Evolutionary conservation across 2,888 invertebrate genomes (phyloP).

Genomic region (Hecatera dysodea): DNA sequence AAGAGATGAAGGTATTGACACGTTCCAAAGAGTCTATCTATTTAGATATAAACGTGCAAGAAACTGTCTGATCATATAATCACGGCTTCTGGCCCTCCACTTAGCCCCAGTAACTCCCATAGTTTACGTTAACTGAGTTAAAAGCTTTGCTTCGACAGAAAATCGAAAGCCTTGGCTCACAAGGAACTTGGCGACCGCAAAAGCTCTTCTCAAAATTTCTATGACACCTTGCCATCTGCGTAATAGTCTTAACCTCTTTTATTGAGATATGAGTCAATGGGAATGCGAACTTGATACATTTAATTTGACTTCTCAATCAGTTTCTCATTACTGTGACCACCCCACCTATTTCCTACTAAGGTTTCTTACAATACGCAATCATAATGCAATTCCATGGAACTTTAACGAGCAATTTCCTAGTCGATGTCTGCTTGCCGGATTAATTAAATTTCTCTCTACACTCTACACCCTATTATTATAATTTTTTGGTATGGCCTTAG

Average conservation of each 20-base stretch:
- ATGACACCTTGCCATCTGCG: too few species aligned
- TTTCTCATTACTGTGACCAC: slow-evolving; percentile 37
- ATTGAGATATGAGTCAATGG: background rate
- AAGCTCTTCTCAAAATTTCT: too few species aligned
- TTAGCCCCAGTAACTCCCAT: too few species aligned
- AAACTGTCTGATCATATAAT: too few species aligned
- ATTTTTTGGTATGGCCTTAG: slow-evolving; percentile 40
- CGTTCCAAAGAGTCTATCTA: too few species aligned
- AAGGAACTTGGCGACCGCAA: too few species aligned
- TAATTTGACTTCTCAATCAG: slow-evolving; percentile 7
- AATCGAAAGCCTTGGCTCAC: too few species aligned
- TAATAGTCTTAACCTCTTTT: background rate
- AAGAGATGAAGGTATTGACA: too few species aligned
- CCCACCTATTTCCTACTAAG: slow-evolving; percentile 2
- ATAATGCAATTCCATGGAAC: slow-evolving; percentile 58
- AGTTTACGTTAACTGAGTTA: too few species aligned
- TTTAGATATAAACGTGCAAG: too few species aligned
- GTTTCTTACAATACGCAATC: slow-evolving; percentile 28
- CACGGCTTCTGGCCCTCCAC: too few species aligned
- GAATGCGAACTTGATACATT: background rate
- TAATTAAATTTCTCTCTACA: slow-evolving; percentile 69
- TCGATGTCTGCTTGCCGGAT: slow-evolving; percentile 63
- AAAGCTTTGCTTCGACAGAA: too few species aligned
- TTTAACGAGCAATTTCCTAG: slow-evolving; percentile 75
- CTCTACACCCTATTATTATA: slow-evolving; percentile 58